Percentiles rank a stretch among this genome's conserved stretches.
Evolutionary conservation across 2,888 invertebrate genomes (phyloP).

Genomic region (Chrysotoxum bicinctum): DNA sequence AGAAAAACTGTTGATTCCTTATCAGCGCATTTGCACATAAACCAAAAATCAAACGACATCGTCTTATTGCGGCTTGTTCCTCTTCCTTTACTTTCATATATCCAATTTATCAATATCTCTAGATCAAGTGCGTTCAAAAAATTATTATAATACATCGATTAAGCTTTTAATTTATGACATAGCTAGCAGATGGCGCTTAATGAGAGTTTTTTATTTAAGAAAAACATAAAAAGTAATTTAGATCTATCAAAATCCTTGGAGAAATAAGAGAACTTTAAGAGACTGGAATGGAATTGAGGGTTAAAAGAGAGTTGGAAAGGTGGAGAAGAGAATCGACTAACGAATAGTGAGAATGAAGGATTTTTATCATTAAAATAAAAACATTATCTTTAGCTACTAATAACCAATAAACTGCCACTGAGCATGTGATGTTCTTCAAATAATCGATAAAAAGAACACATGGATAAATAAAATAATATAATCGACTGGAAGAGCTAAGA

Average conservation of each 20-base stretch:
- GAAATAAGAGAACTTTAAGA: conserved; percentile 42
- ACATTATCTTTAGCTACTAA: conserved; percentile 61
- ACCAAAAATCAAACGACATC: not conserved
- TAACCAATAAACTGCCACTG: conserved; percentile 70
- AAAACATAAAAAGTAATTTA: conserved; percentile 7
- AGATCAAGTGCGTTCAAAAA: not conserved
- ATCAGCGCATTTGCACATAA: conserved; percentile 52
- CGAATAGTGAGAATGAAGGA: conserved; percentile 25
- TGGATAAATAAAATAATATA: conserved; percentile 14
- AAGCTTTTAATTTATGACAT: conserved; percentile 41
- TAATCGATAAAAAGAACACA: conserved; percentile 30
- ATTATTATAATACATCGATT: conserved; percentile 15
- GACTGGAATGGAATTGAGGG: conserved; percentile 63
- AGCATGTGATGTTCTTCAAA: conserved; percentile 65
- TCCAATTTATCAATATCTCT: conserved; percentile 34
- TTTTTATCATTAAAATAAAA: conserved; percentile 31
- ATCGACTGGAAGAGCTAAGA: conserved; percentile 36
- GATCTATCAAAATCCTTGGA: conserved; percentile 29
- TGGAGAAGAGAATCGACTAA: not conserved
- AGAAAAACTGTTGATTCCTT: conserved; percentile 33
- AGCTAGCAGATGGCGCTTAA: conserved; percentile 43
- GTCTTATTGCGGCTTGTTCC: conserved; percentile 43
- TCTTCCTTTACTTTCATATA: conserved; percentile 26
- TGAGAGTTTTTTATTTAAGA: conserved; percentile 25
- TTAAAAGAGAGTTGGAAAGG: not conserved